phyloP scores from a whole-genome alignment of 2,113 vertebrate genomes.

The Phainopepla nitens region DNA sequence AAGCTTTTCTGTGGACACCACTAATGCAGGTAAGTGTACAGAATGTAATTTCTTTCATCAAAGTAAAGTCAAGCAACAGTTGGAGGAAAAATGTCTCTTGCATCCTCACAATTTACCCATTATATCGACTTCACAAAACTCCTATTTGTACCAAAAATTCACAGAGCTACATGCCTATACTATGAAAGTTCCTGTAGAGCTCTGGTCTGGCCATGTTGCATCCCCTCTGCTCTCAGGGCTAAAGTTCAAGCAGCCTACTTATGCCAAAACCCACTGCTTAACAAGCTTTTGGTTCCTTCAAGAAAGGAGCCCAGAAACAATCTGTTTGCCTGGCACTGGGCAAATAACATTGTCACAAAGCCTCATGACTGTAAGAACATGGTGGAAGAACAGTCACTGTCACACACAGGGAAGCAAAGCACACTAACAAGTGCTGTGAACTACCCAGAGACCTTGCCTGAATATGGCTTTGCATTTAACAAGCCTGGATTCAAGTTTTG shows the following conservation, averaged over 20 bases:
- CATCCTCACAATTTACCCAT: neutral
- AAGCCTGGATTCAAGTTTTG: neutral
- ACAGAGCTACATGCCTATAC: neutral
- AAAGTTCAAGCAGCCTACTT: neutral
- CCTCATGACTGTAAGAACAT: neutral
- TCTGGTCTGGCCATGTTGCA: neutral
- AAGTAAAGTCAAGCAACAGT: neutral
- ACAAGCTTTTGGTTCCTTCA: neutral
- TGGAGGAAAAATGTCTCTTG: neutral
- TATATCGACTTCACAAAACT: neutral
- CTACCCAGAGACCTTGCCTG: neutral
- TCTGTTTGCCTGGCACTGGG: neutral
- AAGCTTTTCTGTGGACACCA: neutral
- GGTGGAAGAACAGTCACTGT: neutral
- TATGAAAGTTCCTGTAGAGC: neutral
- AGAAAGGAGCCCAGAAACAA: neutral
- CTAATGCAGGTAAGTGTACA: rapidly evolving
- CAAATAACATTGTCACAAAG: neutral
- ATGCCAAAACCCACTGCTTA: neutral
- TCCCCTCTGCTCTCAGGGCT: neutral
- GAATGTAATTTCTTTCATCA: neutral
- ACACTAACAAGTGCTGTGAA: neutral
- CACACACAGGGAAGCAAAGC: neutral
- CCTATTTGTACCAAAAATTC: neutral
- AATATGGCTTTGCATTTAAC: neutral